Conservation (phyloP, 2,113 vertebrate species). For the Nestor notabilis region DNA sequence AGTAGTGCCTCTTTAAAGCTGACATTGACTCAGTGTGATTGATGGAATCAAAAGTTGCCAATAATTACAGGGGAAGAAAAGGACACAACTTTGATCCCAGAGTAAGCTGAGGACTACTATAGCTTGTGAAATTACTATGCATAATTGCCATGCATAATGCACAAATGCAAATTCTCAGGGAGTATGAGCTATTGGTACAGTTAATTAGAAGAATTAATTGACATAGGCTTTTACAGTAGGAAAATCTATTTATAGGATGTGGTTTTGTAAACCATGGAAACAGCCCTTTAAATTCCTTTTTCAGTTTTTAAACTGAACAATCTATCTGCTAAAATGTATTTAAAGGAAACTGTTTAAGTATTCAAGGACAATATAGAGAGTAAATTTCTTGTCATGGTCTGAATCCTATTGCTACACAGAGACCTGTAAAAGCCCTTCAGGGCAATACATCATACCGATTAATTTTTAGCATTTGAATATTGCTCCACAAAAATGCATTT, state of each 20-base stretch:
- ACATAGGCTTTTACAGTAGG: background rate
- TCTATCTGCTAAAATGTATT: background rate
- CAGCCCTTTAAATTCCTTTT: background rate
- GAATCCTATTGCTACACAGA: background rate
- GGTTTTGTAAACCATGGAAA: background rate
- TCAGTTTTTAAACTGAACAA: background rate
- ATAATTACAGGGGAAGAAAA: constrained; percentile 18
- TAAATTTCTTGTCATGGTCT: background rate
- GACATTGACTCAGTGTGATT: background rate
- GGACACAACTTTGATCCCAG: constrained; percentile 33
- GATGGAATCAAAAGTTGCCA: constrained; percentile 55
- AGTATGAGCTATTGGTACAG: background rate
- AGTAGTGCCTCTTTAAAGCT: constrained; percentile 49
- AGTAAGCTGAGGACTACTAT: background rate
- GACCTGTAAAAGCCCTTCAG: background rate
- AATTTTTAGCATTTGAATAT: background rate
- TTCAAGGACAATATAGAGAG: background rate
- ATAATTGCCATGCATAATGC: background rate
- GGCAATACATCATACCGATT: background rate
- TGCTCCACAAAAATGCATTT: background rate
- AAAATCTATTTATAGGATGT: background rate
- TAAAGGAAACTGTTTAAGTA: background rate
- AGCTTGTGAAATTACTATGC: constrained; percentile 6
- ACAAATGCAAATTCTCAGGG: constrained; percentile 26
- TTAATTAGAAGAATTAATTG: constrained; percentile 33